These are phyloP conservation scores for Calameuta pallipes DNA, from an alignment of 2,888 invertebrate species.

Conservation along the genomic window DNA sequence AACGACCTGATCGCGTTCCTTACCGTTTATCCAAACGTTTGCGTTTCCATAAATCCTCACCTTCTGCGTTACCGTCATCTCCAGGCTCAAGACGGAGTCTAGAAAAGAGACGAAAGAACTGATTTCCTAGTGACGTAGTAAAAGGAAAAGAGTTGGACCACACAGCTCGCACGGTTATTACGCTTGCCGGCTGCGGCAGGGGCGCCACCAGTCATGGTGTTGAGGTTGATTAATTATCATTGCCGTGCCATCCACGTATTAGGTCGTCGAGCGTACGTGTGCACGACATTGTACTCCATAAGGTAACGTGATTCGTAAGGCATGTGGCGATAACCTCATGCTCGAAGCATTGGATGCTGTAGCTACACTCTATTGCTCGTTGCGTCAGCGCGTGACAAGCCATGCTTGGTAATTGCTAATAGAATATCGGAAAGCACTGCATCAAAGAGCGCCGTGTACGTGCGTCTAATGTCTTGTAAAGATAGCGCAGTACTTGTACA, in stretches of 20 bases:
- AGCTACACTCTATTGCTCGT: not conserved
- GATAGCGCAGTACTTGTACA: not conserved
- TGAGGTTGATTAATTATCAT: slow-evolving; percentile 56
- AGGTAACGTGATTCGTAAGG: slow-evolving; percentile 38
- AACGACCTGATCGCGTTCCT: not conserved
- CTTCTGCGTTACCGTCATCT: not conserved
- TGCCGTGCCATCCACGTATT: slow-evolving; percentile 39
- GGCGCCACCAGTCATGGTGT: slow-evolving; percentile 40
- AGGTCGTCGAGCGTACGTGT: slow-evolving; percentile 21
- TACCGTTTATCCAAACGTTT: not conserved
- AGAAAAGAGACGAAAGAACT: not conserved
- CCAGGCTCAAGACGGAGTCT: not conserved
- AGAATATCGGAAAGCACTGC: slow-evolving; percentile 18
- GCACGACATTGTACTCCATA: slow-evolving; percentile 41
- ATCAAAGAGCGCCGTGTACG: not conserved
- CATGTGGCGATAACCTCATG: slow-evolving; percentile 15
- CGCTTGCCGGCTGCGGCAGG: slow-evolving; percentile 36
- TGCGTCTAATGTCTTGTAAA: not conserved
- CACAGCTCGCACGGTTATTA: slow-evolving; percentile 51
- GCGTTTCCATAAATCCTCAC: not conserved
- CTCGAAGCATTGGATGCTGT: not conserved
- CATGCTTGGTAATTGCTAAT: slow-evolving; percentile 21
- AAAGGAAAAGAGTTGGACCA: slow-evolving; percentile 44
- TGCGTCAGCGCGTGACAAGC: slow-evolving; percentile 30
- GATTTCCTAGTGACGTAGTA: not conserved